A percentile compares a stretch with the other conserved stretches of the same genome.
phyloP scores from a whole-genome alignment of 2,113 vertebrate genomes.

The Argyrosomus japonicus region DNA sequence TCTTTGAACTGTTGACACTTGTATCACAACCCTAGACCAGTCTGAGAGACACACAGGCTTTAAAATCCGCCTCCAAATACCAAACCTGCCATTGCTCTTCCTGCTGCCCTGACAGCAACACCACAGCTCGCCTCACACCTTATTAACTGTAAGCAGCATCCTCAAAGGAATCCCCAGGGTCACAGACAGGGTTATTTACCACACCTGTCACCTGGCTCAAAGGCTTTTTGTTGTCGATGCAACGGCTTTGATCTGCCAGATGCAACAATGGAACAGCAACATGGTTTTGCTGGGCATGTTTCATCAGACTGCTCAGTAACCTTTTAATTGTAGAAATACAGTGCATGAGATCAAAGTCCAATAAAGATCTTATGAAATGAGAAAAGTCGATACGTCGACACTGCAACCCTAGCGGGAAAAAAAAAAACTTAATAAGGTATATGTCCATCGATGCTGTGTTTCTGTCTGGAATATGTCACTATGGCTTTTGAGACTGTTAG shows the following conservation, averaged over 20 bases:
- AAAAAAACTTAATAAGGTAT: too few relatives aligned
- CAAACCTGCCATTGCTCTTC: slow-evolving; percentile 13
- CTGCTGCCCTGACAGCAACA: slow-evolving; percentile 44
- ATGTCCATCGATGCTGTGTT: neutral
- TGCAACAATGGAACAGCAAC: slow-evolving; percentile 20
- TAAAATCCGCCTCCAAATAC: slow-evolving; percentile 34
- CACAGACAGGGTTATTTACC: slow-evolving; percentile 58
- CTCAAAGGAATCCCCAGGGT: slow-evolving; percentile 50
- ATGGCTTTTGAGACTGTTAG: neutral
- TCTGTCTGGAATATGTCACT: neutral
- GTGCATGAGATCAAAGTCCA: neutral
- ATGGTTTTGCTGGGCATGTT: neutral
- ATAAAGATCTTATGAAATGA: neutral
- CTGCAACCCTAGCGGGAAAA: too few relatives aligned
- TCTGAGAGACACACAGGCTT: slow-evolving; percentile 23
- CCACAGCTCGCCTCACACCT: slow-evolving; percentile 39
- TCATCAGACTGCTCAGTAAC: neutral
- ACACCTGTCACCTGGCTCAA: slow-evolving; percentile 63
- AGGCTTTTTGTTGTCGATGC: slow-evolving; percentile 46
- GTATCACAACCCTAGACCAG: slow-evolving; percentile 30
- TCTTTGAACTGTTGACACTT: slow-evolving; percentile 53
- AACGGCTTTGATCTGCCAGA: slow-evolving; percentile 42
- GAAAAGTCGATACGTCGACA: neutral
- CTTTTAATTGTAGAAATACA: slow-evolving; percentile 5
- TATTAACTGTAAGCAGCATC: slow-evolving; percentile 54